These are phyloP conservation scores for Jordanella pulchra DNA, from an alignment of 2,797 vertebrate species.

Conservation along the genomic window DNA sequence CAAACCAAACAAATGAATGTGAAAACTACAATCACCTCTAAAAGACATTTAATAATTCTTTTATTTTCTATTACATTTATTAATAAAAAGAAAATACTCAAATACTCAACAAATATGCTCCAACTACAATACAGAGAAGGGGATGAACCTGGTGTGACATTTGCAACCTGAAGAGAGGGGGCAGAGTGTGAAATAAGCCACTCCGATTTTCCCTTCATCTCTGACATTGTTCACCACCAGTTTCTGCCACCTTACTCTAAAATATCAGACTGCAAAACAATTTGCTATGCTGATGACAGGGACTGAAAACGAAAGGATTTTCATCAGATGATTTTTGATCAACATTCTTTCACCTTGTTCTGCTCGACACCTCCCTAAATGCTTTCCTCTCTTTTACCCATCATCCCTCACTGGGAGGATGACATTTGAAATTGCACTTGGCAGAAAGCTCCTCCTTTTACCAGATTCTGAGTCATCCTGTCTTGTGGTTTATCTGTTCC, in stretches of 20 bases:
- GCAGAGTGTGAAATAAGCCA: constrained; percentile 22
- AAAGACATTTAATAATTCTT: background rate
- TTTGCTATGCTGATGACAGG: background rate
- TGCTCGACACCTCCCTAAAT: constrained; percentile 20
- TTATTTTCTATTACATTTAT: background rate
- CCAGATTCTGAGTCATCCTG: constrained; percentile 36
- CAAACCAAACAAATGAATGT: too few species aligned
- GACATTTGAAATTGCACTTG: constrained; percentile 64
- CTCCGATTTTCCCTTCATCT: constrained; percentile 20
- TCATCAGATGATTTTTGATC: background rate
- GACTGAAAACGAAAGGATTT: background rate
- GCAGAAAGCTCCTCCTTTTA: constrained; percentile 38
- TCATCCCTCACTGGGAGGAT: constrained; percentile 44
- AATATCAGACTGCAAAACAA: constrained; percentile 7
- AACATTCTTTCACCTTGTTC: background rate
- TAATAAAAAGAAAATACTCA: background rate
- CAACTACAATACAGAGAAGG: constrained; percentile 32
- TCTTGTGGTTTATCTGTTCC: constrained; percentile 19
- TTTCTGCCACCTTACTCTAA: constrained; percentile 26
- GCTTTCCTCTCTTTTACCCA: constrained; percentile 21
- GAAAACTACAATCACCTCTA: too few species aligned
- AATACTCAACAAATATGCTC: background rate
- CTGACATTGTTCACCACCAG: constrained; percentile 3
- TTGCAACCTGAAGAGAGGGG: constrained; percentile 34
- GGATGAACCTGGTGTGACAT: constrained; percentile 52